phyloP scores from a whole-genome alignment of 2,888 invertebrate species.

The Phasia obesa region DNA sequence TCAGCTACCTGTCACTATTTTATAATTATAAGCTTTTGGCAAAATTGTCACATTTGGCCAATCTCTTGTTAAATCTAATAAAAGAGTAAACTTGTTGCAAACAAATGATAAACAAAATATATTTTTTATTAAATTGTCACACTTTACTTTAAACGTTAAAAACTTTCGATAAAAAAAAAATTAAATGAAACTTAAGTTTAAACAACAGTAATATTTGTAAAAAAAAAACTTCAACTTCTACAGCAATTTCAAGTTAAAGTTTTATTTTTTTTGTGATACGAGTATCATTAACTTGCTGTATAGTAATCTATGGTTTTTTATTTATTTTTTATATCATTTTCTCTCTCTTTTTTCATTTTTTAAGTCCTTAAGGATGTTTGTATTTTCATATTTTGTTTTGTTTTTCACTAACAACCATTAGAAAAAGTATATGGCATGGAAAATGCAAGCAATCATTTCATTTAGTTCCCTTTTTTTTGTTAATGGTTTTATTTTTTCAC shows the following conservation, averaged over 20 bases:
- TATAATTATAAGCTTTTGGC: too few relatives aligned
- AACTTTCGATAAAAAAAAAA: conserved; percentile 27
- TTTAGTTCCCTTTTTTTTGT: conserved; percentile 27
- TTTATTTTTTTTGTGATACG: conserved; percentile 13
- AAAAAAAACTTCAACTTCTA: conserved; percentile 26
- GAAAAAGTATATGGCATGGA: conserved; percentile 28
- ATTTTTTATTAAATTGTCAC: conserved; percentile 57
- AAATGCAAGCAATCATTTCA: conserved; percentile 45
- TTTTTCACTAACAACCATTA: conserved; percentile 9
- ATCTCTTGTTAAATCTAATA: too few relatives aligned
- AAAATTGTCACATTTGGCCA: too few relatives aligned
- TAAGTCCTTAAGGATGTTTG: conserved; percentile 51
- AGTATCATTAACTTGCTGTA: conserved; percentile 39
- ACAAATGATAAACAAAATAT: background rate
- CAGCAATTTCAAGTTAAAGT: conserved; percentile 53
- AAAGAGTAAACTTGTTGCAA: too few relatives aligned
- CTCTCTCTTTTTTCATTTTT: conserved; percentile 14
- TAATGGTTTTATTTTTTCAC: conserved; percentile 40
- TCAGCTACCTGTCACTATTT: too few relatives aligned
- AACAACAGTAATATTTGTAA: conserved; percentile 29
- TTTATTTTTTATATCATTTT: conserved; percentile 38
- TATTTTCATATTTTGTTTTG: conserved; percentile 34
- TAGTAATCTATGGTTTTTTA: background rate
- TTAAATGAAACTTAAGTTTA: conserved; percentile 8
- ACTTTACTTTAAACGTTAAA: conserved; percentile 55